These are phyloP conservation scores for Phaethon lepturus DNA, from an alignment of 2,113 vertebrate species.

Conservation along the genomic window DNA sequence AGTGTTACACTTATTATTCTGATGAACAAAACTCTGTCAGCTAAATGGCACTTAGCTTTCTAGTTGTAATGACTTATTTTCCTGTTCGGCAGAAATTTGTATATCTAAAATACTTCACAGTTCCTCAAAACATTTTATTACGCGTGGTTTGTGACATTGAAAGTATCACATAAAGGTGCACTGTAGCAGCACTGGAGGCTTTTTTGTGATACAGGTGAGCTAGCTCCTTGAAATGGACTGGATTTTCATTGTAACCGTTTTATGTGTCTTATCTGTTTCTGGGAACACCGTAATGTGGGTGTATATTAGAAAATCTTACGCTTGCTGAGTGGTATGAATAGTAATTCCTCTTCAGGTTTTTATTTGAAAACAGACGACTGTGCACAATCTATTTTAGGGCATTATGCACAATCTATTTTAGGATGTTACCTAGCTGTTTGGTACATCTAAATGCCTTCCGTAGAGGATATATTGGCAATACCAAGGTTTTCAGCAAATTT, in stretches of 20 bases:
- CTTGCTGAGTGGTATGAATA: not conserved
- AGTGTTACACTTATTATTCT: not conserved
- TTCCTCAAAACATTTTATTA: not conserved
- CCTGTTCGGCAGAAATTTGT: not conserved
- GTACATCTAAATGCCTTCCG: not conserved
- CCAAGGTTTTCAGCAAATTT: not conserved
- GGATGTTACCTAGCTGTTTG: not conserved
- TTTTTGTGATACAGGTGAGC: not conserved
- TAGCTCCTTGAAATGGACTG: not conserved
- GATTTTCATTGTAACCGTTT: not conserved
- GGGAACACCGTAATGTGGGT: not conserved
- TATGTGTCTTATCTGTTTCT: not conserved
- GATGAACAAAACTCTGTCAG: not conserved
- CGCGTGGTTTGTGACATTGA: not conserved
- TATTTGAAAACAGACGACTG: not conserved
- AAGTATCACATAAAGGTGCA: not conserved
- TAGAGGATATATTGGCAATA: not conserved
- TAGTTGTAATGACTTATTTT: not conserved
- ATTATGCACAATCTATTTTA: not conserved
- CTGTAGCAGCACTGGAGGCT: not conserved
- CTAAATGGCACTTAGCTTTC: not conserved
- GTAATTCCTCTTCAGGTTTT: not conserved
- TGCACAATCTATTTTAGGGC: not conserved
- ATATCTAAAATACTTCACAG: not conserved
- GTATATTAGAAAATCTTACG: not conserved